Evolutionary conservation across 2,113 vertebrate species (phyloP).

Genomic region (Erythrolamprus reginae): DNA sequence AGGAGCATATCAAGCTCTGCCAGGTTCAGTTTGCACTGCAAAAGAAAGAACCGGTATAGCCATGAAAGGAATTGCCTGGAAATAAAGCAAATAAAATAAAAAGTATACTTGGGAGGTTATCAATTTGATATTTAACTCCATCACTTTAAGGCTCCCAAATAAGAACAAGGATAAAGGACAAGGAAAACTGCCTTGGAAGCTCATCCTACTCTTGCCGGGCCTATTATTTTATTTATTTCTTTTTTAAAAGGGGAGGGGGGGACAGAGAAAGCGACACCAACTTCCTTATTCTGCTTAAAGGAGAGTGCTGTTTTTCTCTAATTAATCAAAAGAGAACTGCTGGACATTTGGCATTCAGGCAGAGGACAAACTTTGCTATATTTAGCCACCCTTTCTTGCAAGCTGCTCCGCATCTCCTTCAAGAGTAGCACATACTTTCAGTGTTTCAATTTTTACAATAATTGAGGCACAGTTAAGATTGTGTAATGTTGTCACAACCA

Average conservation of each 20-base stretch:
- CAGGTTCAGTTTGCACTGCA: background rate
- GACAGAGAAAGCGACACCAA: background rate
- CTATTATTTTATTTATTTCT: background rate
- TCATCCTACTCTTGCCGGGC: background rate
- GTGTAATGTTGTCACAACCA: slow-evolving; percentile 2
- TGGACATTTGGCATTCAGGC: slow-evolving; percentile 39
- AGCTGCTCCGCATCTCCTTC: slow-evolving; percentile 45
- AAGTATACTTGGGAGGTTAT: background rate
- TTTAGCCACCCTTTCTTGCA: slow-evolving; percentile 49
- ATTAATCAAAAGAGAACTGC: slow-evolving; percentile 7
- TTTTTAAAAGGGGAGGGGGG: background rate
- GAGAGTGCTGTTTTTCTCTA: background rate
- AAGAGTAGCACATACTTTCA: slow-evolving; percentile 27
- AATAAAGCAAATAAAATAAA: too few species aligned
- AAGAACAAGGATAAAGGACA: background rate
- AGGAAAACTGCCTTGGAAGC: background rate
- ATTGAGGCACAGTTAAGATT: slow-evolving; percentile 31
- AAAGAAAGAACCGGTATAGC: background rate
- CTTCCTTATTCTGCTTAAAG: slow-evolving; percentile 49
- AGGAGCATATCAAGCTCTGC: background rate
- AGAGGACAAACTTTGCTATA: slow-evolving; percentile 54
- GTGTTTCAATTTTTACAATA: slow-evolving; percentile 29
- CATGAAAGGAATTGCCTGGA: background rate
- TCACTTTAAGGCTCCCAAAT: background rate
- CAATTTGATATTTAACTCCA: background rate